Percentiles rank a stretch among this genome's conserved stretches.
phyloP scores from a whole-genome alignment of 64 coral and sea anemone genomes.

The Actinia equina region DNA sequence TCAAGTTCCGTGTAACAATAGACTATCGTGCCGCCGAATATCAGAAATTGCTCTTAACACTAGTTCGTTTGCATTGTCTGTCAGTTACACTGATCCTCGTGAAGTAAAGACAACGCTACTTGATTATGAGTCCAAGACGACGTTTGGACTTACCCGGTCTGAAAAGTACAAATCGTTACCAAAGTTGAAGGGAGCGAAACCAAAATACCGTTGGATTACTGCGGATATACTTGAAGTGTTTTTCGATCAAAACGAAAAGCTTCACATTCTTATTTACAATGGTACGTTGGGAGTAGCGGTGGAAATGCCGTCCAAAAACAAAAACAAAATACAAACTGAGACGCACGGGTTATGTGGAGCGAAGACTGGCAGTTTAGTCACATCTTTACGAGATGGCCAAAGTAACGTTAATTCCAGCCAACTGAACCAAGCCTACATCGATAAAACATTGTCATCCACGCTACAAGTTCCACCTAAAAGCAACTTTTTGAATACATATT shows the following conservation, averaged over 20 bases:
- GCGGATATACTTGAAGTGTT: constrained; percentile 64
- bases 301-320: constrained; percentile 29
- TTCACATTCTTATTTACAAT: constrained; percentile 67
- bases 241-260: constrained; percentile 26
- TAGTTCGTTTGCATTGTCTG: constrained; percentile 33
- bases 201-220: constrained; percentile 71
- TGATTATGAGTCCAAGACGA: not conserved
- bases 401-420: not conserved
- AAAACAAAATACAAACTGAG: not conserved
- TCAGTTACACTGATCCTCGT: constrained; percentile 38
- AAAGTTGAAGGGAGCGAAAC: not conserved
- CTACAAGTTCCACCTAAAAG: constrained; percentile 22
- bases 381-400: constrained; percentile 14
- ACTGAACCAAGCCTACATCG: constrained; percentile 52
- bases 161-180: not conserved
- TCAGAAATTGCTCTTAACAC: constrained; percentile 73
- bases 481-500: constrained; percentile 41
- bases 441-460: constrained; percentile 15
- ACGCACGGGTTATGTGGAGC: constrained; percentile 80
- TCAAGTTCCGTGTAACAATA: constrained; percentile 83
- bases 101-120: not conserved
- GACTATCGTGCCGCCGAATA: constrained; percentile 70
- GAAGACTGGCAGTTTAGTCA: not conserved
- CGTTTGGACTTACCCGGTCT: not conserved
- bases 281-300: constrained; percentile 63